Evolutionary conservation across 37 sponge, comb jelly and placozoan species (phyloP).

Genomic region (Cladorhizidae sp.): DNA sequence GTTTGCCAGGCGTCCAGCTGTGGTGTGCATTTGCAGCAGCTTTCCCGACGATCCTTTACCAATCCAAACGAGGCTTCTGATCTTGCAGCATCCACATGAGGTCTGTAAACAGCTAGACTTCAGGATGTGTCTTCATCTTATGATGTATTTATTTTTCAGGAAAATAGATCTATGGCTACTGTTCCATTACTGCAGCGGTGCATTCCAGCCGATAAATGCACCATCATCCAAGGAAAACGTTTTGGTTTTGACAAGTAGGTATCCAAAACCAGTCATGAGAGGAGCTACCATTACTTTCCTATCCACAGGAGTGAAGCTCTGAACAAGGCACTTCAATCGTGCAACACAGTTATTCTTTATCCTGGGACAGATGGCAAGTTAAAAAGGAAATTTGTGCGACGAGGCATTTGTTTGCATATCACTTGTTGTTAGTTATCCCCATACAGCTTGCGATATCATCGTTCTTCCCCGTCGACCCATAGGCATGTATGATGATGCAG

Average conservation of each 20-base stretch:
- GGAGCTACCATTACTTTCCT: not conserved
- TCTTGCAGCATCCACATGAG: slow-evolving; percentile 85
- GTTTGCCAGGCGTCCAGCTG: slow-evolving; percentile 58
- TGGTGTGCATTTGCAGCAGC: slow-evolving; percentile 79
- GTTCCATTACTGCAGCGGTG: slow-evolving; percentile 72
- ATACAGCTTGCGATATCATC: slow-evolving; percentile 35
- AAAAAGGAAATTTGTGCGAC: too few relatives aligned
- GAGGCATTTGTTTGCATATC: too few relatives aligned
- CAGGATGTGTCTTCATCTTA: slow-evolving; percentile 1
- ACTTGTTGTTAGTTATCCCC: not conserved
- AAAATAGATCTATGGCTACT: slow-evolving; percentile 66
- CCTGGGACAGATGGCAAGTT: slow-evolving; percentile 56
- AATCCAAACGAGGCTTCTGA: slow-evolving; percentile 55
- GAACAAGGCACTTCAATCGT: slow-evolving; percentile 32
- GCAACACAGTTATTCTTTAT: slow-evolving; percentile 41
- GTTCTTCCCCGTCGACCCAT: slow-evolving; percentile 31
- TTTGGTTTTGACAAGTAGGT: slow-evolving; percentile 61
- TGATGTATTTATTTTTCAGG: slow-evolving; percentile 23
- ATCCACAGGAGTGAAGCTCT: slow-evolving; percentile 43
- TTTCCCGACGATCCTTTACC: slow-evolving; percentile 60
- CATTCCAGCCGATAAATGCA: slow-evolving; percentile 40
- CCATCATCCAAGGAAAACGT: slow-evolving; percentile 57
- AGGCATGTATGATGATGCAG: slow-evolving; percentile 30
- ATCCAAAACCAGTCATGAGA: not conserved
- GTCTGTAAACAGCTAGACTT: slow-evolving; percentile 9